These are phyloP conservation scores for Agrypnia vestita DNA, from an alignment of 1,140 invertebrate species.

Conservation along the genomic window DNA sequence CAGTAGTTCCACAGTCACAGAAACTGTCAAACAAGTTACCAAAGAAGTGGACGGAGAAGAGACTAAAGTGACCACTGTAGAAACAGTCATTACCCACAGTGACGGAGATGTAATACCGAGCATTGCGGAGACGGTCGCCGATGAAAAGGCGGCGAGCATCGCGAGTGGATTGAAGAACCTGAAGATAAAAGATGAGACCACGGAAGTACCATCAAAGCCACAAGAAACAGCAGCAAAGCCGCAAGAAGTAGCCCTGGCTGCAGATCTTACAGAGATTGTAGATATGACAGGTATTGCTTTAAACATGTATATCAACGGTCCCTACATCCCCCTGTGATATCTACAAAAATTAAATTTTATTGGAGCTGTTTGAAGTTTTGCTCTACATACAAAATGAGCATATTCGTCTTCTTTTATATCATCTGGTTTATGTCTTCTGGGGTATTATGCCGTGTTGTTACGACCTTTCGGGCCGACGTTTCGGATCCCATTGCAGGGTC, in stretches of 20 bases:
- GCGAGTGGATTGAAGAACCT: conserved; percentile 49
- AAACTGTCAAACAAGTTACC: conserved; percentile 58
- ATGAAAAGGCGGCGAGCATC: conserved; percentile 4
- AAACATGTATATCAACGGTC: no score
- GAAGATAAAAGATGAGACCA: conserved; percentile 55
- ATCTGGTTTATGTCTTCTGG: no score
- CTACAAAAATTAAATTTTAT: no score
- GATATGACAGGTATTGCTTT: conserved; percentile 63
- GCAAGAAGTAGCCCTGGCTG: conserved; percentile 41
- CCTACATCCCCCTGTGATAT: no score
- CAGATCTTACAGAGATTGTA: conserved; percentile 59
- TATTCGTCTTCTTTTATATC: no score
- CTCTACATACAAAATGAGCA: no score
- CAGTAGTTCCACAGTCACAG: conserved; percentile 14
- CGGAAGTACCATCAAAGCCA: conserved; percentile 28
- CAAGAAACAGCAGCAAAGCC: conserved; percentile 38
- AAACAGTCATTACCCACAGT: conserved; percentile 41
- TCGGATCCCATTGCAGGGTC: no score
- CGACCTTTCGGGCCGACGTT: no score
- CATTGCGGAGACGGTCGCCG: conserved; percentile 20
- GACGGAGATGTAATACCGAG: conserved; percentile 10
- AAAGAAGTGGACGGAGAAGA: conserved; percentile 54
- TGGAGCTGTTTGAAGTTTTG: no score
- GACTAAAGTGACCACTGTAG: conserved; percentile 40
- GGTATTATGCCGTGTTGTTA: no score